Evolutionary conservation across 2,888 invertebrate species (phyloP).

Genomic region (Tetramorium bicarinatum): DNA sequence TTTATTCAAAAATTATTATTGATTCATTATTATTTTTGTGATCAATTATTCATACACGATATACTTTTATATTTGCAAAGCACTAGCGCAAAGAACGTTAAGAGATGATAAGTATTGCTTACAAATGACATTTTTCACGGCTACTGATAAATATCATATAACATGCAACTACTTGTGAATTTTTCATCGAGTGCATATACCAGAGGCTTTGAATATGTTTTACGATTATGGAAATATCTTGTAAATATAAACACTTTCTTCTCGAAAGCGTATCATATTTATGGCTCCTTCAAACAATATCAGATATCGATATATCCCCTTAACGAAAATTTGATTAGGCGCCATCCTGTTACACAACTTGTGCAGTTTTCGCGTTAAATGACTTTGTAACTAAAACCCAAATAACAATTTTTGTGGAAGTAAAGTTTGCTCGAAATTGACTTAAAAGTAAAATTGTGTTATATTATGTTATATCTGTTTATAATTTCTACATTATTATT

Average conservation of each 20-base stretch:
- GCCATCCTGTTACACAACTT: constrained; percentile 26
- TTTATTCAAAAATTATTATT: not conserved
- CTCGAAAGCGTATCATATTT: constrained; percentile 1
- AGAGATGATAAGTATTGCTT: constrained; percentile 23
- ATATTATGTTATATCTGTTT: constrained; percentile 10
- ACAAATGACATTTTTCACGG: constrained; percentile 35
- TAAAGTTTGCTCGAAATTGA: constrained; percentile 17
- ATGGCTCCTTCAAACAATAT: constrained; percentile 5
- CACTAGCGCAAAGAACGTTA: constrained; percentile 11
- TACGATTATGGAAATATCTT: constrained; percentile 36
- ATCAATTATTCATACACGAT: not conserved
- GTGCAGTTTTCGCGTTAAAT: constrained; percentile 29
- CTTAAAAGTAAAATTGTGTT: constrained; percentile 18
- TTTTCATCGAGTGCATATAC: constrained; percentile 19
- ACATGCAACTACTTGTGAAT: constrained; percentile 38
- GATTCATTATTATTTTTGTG: not conserved
- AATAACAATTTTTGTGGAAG: constrained; percentile 22
- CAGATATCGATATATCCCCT: constrained; percentile 24
- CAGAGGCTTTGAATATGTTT: constrained; percentile 1
- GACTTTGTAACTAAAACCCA: constrained; percentile 35
- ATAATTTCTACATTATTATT: constrained; percentile 1
- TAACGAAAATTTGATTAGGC: constrained; percentile 42
- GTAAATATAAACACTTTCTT: constrained; percentile 9
- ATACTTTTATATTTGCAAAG: not conserved
- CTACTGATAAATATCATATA: constrained; percentile 40